phyloP scores from a whole-genome alignment of 2,888 invertebrate genomes.

The Zaprionus bogoriensis region DNA sequence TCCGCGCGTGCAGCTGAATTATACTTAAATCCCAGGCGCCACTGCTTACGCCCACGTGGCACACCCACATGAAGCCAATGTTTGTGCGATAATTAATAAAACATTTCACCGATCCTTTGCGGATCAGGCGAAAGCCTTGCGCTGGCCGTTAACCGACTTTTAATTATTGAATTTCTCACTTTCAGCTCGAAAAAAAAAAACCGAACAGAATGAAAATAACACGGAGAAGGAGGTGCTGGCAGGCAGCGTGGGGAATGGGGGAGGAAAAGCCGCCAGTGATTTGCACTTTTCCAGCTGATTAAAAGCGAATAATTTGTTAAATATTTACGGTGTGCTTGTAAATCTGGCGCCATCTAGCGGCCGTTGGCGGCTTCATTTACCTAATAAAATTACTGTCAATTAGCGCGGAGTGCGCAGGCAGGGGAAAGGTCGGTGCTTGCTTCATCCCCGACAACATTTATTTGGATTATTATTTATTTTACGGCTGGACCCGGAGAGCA shows the following conservation, averaged over 20 bases:
- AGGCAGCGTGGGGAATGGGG: constrained; percentile 11
- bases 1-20: neutral
- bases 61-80: constrained; percentile 4
- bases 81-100: constrained; percentile 29
- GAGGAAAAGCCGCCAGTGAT: constrained; percentile 61
- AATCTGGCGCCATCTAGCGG: constrained; percentile 48
- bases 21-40: neutral
- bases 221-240: neutral
- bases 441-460: constrained; percentile 39
- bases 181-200: constrained; percentile 2
- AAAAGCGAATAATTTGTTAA: constrained; percentile 76
- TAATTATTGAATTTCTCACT: constrained; percentile 52
- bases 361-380: constrained; percentile 53
- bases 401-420: constrained; percentile 51
- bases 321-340: constrained; percentile 70
- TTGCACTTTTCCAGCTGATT: constrained; percentile 79
- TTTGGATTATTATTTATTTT: constrained; percentile 77
- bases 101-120: constrained; percentile 18
- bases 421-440: neutral
- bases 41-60: neutral
- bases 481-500: constrained; percentile 15
- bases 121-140: constrained; percentile 24
- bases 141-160: constrained; percentile 40
- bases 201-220: neutral
- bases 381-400: constrained; percentile 78